These are phyloP conservation scores for Acronicta leporina DNA, from an alignment of 2,888 invertebrate genomes.

Conservation along the genomic window DNA sequence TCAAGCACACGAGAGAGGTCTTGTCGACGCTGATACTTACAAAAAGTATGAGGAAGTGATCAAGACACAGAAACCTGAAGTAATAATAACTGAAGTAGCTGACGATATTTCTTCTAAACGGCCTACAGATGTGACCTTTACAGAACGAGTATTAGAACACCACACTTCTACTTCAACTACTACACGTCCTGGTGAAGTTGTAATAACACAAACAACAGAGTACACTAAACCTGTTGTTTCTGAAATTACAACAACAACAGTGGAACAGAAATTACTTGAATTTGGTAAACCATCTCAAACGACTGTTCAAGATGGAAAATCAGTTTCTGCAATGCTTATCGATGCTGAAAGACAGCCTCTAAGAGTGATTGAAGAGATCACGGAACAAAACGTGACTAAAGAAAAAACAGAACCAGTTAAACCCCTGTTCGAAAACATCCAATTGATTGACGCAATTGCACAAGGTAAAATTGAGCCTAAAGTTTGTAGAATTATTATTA, in stretches of 20 bases:
- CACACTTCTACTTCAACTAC: slow-evolving; percentile 50
- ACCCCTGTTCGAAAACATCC: slow-evolving; percentile 83
- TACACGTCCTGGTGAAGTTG: slow-evolving; percentile 53
- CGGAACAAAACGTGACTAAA: slow-evolving; percentile 82
- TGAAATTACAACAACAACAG: slow-evolving; percentile 53
- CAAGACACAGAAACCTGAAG: slow-evolving; percentile 50
- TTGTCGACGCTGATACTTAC: slow-evolving; percentile 87
- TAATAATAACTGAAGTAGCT: slow-evolving; percentile 28
- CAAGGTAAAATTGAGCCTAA: slow-evolving; percentile 91
- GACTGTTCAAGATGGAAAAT: slow-evolving; percentile 69
- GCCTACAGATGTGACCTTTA: slow-evolving; percentile 41
- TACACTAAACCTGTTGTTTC: slow-evolving; percentile 59
- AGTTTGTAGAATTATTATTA: slow-evolving; percentile 90
- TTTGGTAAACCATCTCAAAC: slow-evolving; percentile 50
- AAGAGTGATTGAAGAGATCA: slow-evolving; percentile 84
- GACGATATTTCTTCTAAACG: slow-evolving; percentile 26
- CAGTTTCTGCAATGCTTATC: slow-evolving; percentile 77
- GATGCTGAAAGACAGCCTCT: slow-evolving; percentile 84
- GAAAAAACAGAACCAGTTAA: slow-evolving; percentile 68
- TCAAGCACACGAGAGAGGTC: slow-evolving; percentile 92
- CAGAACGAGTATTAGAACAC: slow-evolving; percentile 48
- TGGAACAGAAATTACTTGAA: slow-evolving; percentile 61
- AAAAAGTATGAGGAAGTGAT: slow-evolving; percentile 60
- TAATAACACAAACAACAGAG: slow-evolving; percentile 61
- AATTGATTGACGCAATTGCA: slow-evolving; percentile 90